Conservation (phyloP, 2,888 invertebrate species). For the Drosophila formosana region DNA sequence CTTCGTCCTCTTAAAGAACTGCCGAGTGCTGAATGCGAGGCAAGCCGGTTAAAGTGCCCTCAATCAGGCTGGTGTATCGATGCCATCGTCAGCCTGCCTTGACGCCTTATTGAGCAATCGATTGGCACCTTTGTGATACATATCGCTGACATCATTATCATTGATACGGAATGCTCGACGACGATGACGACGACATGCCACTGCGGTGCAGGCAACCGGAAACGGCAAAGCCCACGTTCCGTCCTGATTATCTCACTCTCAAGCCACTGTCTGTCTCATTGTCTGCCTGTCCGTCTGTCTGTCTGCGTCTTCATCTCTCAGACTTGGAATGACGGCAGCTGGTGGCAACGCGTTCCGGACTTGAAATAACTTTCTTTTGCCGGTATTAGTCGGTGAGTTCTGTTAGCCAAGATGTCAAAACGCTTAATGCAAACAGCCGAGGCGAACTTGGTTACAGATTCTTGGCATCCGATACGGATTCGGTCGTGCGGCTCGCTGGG, state of each 20-base stretch:
- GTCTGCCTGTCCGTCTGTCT: conserved; percentile 2
- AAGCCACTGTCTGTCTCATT: not conserved
- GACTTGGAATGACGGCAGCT: conserved; percentile 24
- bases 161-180: conserved; percentile 40
- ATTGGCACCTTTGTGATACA: conserved; percentile 69
- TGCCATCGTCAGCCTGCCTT: conserved; percentile 36
- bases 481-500: conserved; percentile 70
- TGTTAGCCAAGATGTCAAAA: conserved; percentile 74
- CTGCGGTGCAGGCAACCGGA: conserved; percentile 38
- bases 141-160: conserved; percentile 72
- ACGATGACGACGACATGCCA: conserved; percentile 16
- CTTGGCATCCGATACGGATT: conserved; percentile 59
- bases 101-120: conserved; percentile 70
- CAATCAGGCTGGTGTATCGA: conserved; percentile 35
- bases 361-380: conserved; percentile 63
- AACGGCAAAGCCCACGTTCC: conserved; percentile 47
- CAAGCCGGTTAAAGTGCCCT: conserved; percentile 10
- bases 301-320: not conserved
- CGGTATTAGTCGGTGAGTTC: conserved; percentile 32
- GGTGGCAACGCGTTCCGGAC: conserved; percentile 34
- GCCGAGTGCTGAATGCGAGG: not conserved
- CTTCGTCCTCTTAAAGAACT: conserved; percentile 1
- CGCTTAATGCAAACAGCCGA: conserved; percentile 70
- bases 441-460: conserved; percentile 52
- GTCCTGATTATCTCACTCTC: conserved; percentile 61